Evolutionary conservation across 2,888 invertebrate species (phyloP), one percentile per base, ranked within the genome.

Genomic region (Dolichomitus sp.): DNA sequence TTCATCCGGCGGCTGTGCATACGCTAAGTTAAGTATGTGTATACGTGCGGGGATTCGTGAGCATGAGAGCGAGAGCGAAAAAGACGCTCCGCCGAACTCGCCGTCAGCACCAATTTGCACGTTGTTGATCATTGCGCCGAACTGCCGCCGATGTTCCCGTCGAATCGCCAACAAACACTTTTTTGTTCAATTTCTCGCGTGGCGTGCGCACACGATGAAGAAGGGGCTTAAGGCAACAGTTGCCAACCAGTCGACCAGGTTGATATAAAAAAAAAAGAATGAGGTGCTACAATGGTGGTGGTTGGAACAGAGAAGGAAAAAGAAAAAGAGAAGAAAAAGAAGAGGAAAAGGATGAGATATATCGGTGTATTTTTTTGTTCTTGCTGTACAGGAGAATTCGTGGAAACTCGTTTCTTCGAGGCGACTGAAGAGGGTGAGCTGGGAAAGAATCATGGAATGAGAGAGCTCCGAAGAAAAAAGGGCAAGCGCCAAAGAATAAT

Each of bases 21-120:
- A 72, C 70, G 61, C 50, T 69, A 42, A 48, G 2, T 52, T 12
- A 23, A 23, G 54, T 70, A 57, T 54, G 57, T 50, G 68, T 63
- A 48, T 57, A 48, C 66, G 27, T 59, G 6, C 7, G 66, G 27
- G 75, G 57, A 65, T 5, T 48, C 30, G 45, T 69, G 68, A 59
- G 61, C 66, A 65, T 59, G 74, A 45, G 17, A 17, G 40, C n/a
- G 61, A 54, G 61, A 54, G 37, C 69, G 61, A 77, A 77, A 76
- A 80, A 83, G 83, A 80, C 45, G 72, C 68, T 63, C 69, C 66
- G 68, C 23, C 73, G 54, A 73, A 76, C 50, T 45, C 42, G 23
- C 63, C 80, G 83, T 83, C 83, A 80, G 83, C 83, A 77, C 83
- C 83, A 83, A 83, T 83, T 83, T 83, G 83, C 83, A 83, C 80